A percentile compares a stretch with the other conserved stretches of the same genome.
Conservation (phyloP, 2,888 invertebrate genomes). For the Agonopterix subpropinquella region DNA sequence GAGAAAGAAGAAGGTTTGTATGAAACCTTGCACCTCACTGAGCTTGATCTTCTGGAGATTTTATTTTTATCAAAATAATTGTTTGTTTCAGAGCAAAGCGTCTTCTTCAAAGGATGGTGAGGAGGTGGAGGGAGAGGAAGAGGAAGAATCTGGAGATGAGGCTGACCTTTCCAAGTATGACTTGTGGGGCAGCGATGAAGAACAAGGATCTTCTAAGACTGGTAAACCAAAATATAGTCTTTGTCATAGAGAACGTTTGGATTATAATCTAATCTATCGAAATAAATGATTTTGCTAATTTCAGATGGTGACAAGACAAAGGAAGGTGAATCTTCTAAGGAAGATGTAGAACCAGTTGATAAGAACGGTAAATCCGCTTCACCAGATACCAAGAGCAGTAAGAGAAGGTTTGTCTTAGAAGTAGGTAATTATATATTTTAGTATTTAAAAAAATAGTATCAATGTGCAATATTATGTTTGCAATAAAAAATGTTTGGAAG, state of each 20-base stretch:
- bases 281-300: not conserved
- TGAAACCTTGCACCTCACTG: constrained; percentile 8
- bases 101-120: constrained; percentile 43
- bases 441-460: not conserved
- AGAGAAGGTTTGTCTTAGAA: constrained; percentile 47
- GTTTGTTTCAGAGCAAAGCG: constrained; percentile 61
- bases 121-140: constrained; percentile 67
- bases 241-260: not conserved
- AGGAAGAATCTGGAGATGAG: constrained; percentile 77
- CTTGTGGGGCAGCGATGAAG: constrained; percentile 82
- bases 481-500: no score
- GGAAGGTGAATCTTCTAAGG: constrained; percentile 42
- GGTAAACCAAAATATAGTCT: constrained; percentile 23
- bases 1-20: constrained; percentile 64
- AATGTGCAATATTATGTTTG: no score
- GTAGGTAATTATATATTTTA: constrained; percentile 15
- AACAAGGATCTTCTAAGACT: constrained; percentile 51
- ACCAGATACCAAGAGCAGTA: constrained; percentile 40
- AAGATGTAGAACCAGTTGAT: constrained; percentile 27
- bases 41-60: not conserved
- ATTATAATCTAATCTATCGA: no score
- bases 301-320: constrained; percentile 37
- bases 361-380: constrained; percentile 35
- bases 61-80: not conserved
- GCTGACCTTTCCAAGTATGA: constrained; percentile 88